A percentile compares a stretch with the other conserved stretches of the same genome.
Conservation (phyloP, 2,113 vertebrate genomes). For the Hippocampus comes region DNA sequence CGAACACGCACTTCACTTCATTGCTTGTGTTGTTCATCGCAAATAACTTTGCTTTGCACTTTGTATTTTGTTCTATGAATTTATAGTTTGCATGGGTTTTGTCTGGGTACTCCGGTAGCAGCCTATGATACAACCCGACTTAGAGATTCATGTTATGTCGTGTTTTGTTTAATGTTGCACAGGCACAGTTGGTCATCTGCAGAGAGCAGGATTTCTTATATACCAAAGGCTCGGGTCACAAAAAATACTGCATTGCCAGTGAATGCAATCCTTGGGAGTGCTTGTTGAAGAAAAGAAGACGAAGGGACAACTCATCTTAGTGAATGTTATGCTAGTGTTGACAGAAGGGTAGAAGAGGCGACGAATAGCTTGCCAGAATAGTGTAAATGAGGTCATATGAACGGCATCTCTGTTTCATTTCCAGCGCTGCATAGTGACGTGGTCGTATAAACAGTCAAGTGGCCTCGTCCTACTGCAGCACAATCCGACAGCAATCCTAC, state of each 20-base stretch:
- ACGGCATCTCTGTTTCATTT: background rate
- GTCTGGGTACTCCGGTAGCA: too few relatives aligned
- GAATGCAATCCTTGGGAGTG: background rate
- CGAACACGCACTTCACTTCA: too few relatives aligned
- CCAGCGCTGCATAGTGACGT: background rate
- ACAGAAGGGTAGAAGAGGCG: background rate
- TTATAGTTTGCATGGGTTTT: too few relatives aligned
- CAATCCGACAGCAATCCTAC: background rate
- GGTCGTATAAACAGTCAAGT: background rate
- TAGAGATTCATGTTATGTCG: too few relatives aligned
- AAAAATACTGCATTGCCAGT: background rate
- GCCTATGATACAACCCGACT: too few relatives aligned
- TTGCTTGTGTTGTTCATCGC: too few relatives aligned
- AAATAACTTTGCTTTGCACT: too few relatives aligned
- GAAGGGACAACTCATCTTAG: background rate
- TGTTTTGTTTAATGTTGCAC: too few relatives aligned
- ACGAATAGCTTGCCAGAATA: conserved; percentile 3
- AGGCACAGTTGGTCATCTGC: background rate
- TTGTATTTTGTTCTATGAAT: too few relatives aligned
- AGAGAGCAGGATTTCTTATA: background rate
- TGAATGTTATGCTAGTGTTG: background rate
- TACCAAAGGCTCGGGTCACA: conserved; percentile 13
- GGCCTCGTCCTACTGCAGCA: background rate
- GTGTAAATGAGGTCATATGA: background rate
- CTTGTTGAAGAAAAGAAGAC: background rate